Percentiles rank a stretch among this genome's conserved stretches.
Evolutionary conservation across 1,140 invertebrate genomes (phyloP).

Genomic region (Zaprionus ornatus): DNA sequence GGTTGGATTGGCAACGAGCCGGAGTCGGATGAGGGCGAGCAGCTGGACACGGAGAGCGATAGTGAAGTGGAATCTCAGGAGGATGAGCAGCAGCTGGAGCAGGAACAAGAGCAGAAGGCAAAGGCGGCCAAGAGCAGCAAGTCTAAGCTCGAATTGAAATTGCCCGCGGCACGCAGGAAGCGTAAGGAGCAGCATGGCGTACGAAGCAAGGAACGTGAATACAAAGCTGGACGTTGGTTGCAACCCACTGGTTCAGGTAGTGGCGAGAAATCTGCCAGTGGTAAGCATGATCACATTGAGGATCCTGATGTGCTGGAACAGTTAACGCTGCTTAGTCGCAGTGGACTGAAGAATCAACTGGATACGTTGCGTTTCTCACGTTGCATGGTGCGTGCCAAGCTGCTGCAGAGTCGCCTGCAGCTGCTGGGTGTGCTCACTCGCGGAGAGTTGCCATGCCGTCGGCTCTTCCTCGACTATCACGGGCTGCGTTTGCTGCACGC

Average conservation of each 20-base stretch:
- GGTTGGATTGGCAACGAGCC: conserved; percentile 97
- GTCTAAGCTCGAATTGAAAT: conserved; percentile 26
- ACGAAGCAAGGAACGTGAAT: conserved; percentile 62
- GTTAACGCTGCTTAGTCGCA: conserved; percentile 88
- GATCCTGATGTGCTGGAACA: conserved; percentile 90
- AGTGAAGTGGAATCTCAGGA: conserved; percentile 53
- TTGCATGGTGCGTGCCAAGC: conserved; percentile 96
- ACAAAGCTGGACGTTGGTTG: conserved; percentile 68
- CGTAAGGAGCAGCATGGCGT: conserved; percentile 45
- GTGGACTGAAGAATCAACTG: conserved; percentile 93
- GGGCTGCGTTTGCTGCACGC: conserved; percentile 95
- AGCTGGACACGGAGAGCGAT: conserved; percentile 83
- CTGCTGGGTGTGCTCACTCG: conserved; percentile 89
- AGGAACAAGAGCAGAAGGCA: conserved; percentile 48
- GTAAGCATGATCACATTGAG: conserved; percentile 60
- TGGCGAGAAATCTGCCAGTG: conserved; percentile 19
- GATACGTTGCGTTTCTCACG: conserved; percentile 95
- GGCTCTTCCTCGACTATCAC: conserved; percentile 97
- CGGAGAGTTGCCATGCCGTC: conserved; percentile 91
- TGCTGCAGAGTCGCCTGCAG: conserved; percentile 88
- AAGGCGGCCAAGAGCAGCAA: conserved; percentile 31
- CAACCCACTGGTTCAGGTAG: conserved; percentile 33
- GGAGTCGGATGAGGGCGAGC: conserved; percentile 88
- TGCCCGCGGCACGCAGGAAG: conserved; percentile 17
- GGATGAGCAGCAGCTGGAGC: conserved; percentile 14